Base-by-base conservation (phyloP, 1,140 invertebrate species). In the Rhagoletis zephyria region DNA sequence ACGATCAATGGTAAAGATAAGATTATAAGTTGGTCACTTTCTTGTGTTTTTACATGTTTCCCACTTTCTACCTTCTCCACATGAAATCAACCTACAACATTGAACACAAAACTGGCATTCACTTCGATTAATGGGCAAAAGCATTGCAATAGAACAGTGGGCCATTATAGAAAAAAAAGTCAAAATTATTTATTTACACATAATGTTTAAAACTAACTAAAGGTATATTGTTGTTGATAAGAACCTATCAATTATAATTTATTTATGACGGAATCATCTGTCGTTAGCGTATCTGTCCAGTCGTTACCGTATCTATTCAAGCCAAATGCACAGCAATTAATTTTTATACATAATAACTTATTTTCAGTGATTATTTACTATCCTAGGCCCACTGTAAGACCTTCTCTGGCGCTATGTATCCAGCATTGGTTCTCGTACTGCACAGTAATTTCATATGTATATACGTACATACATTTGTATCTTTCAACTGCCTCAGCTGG, bases 401-500 rank as follows among this genome's bases (percentile, higher is more conserved):
- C 19, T 81, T 81, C 45, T 56, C 14, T 81, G 51, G 6, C 74
- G 48, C 14, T 19, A 12, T 81, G 51, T 14, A 81, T 56, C 42
- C 3, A 81, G 16, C 16, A 56, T 42, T 6, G n/a, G 48, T 56
- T 81, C 10, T 14, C n/a, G 16, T 30, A 56, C 40, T 30, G 30
- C 30, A 30, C 30, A 30, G 30, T 30, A 30, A 30, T 30, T 30
- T 30, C 30, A 30, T 30, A 30, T 30, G 30, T 30, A 30, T 30
- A 30, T 30, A 30, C 30, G 30, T 30, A 30, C 30, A 30, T 30
- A 30, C 45, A 51, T 30, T 81, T 10, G 4, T n/a, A 30, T 81
- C 7, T 16, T 81, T 81, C n/a, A 81, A 81, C 74, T 56, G 74
- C n/a, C 74, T 19, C 74, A 81, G 74, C n/a, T 81, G 74, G 74